Percentiles rank a stretch among this genome's conserved stretches.
Conservation (phyloP, 2,797 vertebrate genomes). For the Distichodus sexfasciatus region DNA sequence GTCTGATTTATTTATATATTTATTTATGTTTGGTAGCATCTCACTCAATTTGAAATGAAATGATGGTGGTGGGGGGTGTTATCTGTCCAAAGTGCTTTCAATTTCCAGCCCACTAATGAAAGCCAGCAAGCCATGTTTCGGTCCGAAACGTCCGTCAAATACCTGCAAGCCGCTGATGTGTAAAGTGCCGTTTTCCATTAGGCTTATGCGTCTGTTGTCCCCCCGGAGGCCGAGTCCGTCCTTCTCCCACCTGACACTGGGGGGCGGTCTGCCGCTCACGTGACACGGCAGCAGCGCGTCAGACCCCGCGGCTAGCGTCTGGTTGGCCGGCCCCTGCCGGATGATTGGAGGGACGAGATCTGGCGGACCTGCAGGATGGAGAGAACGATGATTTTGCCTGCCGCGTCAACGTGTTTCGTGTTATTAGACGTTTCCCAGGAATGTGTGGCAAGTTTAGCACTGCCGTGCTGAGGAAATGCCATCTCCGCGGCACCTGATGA, state of each 20-base stretch:
- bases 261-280: conserved; percentile 73
- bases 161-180: conserved; percentile 84
- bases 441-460: too few species aligned
- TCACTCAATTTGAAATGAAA: conserved; percentile 31
- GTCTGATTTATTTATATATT: too few species aligned
- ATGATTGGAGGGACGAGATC: conserved; percentile 76
- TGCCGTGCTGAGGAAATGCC: too few species aligned
- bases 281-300: conserved; percentile 79
- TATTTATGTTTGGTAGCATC: conserved; percentile 32
- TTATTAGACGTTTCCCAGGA: too few species aligned
- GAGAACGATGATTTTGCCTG: not conserved
- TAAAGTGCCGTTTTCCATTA: conserved; percentile 89
- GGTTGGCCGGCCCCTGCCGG: conserved; percentile 84
- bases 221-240: conserved; percentile 78
- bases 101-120: conserved; percentile 39
- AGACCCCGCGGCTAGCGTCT: conserved; percentile 77
- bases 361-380: conserved; percentile 65
- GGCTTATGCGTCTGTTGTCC: conserved; percentile 73
- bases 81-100: conserved; percentile 32
- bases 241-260: conserved; percentile 86
- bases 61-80: conserved; percentile 14
- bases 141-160: conserved; percentile 43
- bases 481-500: too few species aligned
- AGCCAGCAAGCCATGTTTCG: conserved; percentile 41
- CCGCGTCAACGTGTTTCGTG: conserved; percentile 3